These are phyloP conservation scores for Patella pellucida DNA, from an alignment of 2,888 invertebrate species.

Conservation along the genomic window DNA sequence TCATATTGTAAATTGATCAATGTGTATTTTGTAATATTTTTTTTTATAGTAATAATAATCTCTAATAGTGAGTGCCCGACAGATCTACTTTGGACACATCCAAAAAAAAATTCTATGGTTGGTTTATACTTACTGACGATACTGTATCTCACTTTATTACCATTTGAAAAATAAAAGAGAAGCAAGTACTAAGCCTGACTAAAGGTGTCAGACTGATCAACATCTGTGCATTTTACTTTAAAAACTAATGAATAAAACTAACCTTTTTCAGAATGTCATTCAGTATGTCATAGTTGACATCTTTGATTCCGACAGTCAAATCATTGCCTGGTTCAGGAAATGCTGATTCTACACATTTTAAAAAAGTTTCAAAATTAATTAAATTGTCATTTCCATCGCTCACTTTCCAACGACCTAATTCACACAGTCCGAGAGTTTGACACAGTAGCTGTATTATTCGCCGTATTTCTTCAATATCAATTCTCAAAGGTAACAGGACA, in stretches of 20 bases:
- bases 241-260: neutral
- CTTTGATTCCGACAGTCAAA: conserved; percentile 31
- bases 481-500: conserved; percentile 45
- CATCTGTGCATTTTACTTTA: neutral
- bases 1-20: no score
- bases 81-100: no score
- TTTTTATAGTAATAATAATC: no score
- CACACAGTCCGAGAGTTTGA: conserved; percentile 29
- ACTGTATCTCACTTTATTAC: no score
- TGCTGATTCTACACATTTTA: conserved; percentile 21
- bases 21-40: no score
- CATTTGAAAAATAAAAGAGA: no score
- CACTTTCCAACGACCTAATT: conserved; percentile 18
- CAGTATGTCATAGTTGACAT: conserved; percentile 37
- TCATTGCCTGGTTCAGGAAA: conserved; percentile 22
- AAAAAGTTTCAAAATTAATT: conserved; percentile 35
- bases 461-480: conserved; percentile 58
- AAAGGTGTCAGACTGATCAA: no score
- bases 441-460: conserved; percentile 35
- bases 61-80: no score
- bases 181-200: no score
- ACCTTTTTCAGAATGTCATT: conserved; percentile 47
- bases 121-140: no score
- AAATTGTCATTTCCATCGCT: conserved; percentile 12
- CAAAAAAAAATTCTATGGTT: no score